Evolutionary conservation across 2,888 invertebrate genomes (phyloP).

Genomic region (Thera britannica): DNA sequence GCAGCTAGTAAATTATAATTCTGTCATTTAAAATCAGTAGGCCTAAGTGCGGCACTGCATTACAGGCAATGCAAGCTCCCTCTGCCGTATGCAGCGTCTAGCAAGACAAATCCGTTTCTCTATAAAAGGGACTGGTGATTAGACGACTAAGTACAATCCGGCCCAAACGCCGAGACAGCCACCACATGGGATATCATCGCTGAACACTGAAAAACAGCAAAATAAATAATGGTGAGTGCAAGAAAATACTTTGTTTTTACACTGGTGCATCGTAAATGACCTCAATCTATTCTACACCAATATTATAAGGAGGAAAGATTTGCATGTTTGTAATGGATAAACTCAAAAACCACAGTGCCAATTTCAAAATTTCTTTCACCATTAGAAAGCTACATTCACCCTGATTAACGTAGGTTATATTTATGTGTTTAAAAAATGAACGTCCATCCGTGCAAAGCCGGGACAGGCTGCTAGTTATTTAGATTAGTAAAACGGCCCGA

Average conservation of each 20-base stretch:
- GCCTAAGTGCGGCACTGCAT: constrained; percentile 65
- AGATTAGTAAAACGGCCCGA: not conserved
- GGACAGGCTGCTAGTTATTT: no score
- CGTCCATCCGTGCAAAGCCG: no score
- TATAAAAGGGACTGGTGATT: constrained; percentile 84
- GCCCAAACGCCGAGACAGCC: constrained; percentile 68
- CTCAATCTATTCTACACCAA: not conserved
- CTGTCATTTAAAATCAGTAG: constrained; percentile 2
- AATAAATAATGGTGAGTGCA: constrained; percentile 39
- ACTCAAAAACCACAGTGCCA: no score
- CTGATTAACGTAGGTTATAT: no score
- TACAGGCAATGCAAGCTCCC: constrained; percentile 73
- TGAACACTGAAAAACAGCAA: constrained; percentile 45
- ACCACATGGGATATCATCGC: constrained; percentile 69
- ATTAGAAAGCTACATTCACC: no score
- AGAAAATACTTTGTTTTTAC: not conserved
- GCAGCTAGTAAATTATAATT: no score
- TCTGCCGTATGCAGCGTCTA: constrained; percentile 72
- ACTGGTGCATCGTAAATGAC: constrained; percentile 8
- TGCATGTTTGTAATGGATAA: no score
- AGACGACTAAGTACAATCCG: constrained; percentile 77
- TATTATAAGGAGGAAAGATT: no score
- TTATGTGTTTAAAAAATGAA: no score
- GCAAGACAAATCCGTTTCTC: constrained; percentile 80
- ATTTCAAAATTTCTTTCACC: no score